These are phyloP conservation scores for Noctua janthina DNA, from an alignment of 2,888 invertebrate genomes.

Conservation along the genomic window DNA sequence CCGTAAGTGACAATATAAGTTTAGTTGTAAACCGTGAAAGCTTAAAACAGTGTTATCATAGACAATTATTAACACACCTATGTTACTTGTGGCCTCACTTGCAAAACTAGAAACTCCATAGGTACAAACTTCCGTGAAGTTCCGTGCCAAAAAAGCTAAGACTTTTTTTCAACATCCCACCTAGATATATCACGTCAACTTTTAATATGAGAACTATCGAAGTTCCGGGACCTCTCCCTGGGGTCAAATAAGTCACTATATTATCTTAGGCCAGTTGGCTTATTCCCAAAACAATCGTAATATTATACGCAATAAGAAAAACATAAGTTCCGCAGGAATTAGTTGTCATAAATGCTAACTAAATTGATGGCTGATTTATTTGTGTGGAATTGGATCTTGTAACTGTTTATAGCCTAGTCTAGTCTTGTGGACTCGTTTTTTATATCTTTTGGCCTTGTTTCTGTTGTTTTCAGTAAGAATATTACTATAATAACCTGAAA, in stretches of 20 bases:
- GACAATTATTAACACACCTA: not conserved
- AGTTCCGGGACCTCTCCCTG: conserved; percentile 76
- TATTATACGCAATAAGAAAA: conserved; percentile 73
- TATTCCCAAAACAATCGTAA: conserved; percentile 88
- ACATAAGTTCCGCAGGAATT: conserved; percentile 71
- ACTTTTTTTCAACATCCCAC: conserved; percentile 64
- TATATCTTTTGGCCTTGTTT: conserved; percentile 9
- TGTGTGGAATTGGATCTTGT: conserved; percentile 28
- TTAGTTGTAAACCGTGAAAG: too few relatives aligned
- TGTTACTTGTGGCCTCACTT: too few relatives aligned
- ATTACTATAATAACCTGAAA: not conserved
- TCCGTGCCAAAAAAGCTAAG: conserved; percentile 37
- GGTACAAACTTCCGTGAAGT: conserved; percentile 40
- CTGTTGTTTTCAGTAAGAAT: not conserved
- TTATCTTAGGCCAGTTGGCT: conserved; percentile 80
- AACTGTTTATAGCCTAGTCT: conserved; percentile 17
- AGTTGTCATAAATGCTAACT: conserved; percentile 64
- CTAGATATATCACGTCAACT: conserved; percentile 76
- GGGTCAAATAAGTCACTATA: conserved; percentile 85
- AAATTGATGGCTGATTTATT: conserved; percentile 55
- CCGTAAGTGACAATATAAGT: too few relatives aligned
- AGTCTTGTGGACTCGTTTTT: conserved; percentile 14
- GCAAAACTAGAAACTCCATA: conserved; percentile 6
- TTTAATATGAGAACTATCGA: conserved; percentile 74
- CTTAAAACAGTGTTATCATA: too few relatives aligned